These are phyloP conservation scores for Coregonus suidteri DNA, from an alignment of 2,797 vertebrate genomes.

Conservation along the genomic window DNA sequence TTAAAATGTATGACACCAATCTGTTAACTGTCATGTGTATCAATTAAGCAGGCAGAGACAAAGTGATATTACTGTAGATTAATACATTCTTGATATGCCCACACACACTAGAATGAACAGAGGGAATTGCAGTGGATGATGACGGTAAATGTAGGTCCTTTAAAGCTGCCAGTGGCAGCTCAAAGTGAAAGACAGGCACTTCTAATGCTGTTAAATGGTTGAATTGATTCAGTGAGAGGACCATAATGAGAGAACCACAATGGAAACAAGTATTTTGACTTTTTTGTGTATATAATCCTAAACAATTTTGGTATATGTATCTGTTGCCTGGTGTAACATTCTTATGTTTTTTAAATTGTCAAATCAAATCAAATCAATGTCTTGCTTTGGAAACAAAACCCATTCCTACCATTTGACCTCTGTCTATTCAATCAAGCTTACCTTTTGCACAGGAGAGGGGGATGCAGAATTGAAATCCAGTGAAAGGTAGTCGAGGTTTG, in stretches of 20 bases:
- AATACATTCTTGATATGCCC: background rate
- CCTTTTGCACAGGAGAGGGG: slow-evolving; percentile 92
- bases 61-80: background rate
- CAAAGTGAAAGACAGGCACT: background rate
- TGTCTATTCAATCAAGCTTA: slow-evolving; percentile 52
- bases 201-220: background rate
- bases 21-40: background rate
- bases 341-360: too few relatives aligned
- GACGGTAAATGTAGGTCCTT: background rate
- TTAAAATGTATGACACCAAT: background rate
- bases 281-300: too few relatives aligned
- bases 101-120: background rate
- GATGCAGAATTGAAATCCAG: slow-evolving; percentile 94
- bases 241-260: too few relatives aligned
- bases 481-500: slow-evolving; percentile 92
- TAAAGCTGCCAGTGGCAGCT: background rate
- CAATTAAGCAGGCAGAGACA: background rate
- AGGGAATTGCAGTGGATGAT: background rate
- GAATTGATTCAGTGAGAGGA: background rate
- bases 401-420: background rate
- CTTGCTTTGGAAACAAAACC: background rate
- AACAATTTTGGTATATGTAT: too few relatives aligned
- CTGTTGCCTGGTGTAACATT: too few relatives aligned
- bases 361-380: background rate
- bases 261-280: too few relatives aligned